Evolutionary conservation across 64 coral and sea anemone species (phyloP), one percentile per base, ranked within the genome.

Genomic region (Montipora sp.): DNA sequence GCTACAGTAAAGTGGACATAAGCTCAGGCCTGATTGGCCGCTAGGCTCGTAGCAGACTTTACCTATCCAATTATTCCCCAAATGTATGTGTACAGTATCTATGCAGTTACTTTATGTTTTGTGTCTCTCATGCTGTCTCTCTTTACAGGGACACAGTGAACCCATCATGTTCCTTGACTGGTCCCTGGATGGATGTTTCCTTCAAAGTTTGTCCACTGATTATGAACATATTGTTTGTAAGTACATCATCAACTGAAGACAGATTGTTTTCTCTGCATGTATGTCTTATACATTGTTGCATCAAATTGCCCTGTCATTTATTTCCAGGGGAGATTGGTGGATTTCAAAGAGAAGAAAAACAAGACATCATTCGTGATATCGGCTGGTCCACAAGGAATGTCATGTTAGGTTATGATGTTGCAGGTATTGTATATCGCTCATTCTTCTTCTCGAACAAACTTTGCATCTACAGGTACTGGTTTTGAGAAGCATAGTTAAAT

Each of bases 201-300:
- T 97, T 69, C 95, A 97, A 12, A 97, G 95, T 79, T 81, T 97
- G 59, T 94, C 88, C 27, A 89, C 92, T 6, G 95, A 92, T 43
- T 97, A 94, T 72, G 88, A 97, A 51, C 87, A 90, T 73, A 97
- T 97, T 75, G 91, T 92, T 53, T 97, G 95, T 97, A 94, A 97
- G 95, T 94, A 9, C 2, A 71, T 69, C 59, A 48, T 18, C 14
- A 36, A 27, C 27, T 27, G 27, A 27, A 36, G 36, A 36, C 36
- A 36, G 36, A 36, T 55, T 10, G 10, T 55, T 55, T 5, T 55
- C 5, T 10, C 51, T 55, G 51, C 10, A 10, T 55, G 10, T 5
- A 55, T 10, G 5, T 5, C 51, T 55, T 55, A 55, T 0, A 7
- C 51, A 7, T 55, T 5, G 2, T 5, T 55, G 60, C 0, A 9